These are phyloP conservation scores for Pyrrhosoma nymphula DNA, from an alignment of 2,888 invertebrate species.

Conservation along the genomic window DNA sequence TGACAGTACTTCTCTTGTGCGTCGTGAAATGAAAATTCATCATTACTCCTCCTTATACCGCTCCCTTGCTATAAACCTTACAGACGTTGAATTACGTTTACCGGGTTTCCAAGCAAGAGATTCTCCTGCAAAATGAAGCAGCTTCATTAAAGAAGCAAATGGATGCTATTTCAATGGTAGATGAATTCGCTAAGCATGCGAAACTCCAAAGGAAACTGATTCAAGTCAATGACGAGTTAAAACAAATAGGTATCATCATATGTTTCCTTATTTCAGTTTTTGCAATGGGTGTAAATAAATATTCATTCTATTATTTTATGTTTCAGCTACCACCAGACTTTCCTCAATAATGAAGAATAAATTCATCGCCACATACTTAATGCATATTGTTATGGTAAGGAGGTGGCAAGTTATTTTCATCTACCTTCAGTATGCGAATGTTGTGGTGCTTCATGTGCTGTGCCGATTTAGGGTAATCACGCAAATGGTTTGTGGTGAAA, in stretches of 20 bases:
- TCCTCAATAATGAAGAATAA: conserved; percentile 40
- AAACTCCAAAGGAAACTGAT: conserved; percentile 76
- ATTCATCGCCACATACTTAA: background rate
- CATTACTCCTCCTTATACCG: background rate
- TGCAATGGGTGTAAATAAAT: background rate
- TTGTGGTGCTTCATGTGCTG: too few relatives aligned
- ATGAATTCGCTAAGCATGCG: conserved; percentile 78
- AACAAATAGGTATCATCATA: conserved; percentile 74
- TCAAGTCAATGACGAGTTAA: conserved; percentile 75
- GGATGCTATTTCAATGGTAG: conserved; percentile 76
- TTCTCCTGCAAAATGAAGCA: conserved; percentile 15
- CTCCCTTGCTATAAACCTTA: background rate
- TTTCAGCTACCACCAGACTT: conserved; percentile 55
- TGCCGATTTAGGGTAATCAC: too few relatives aligned
- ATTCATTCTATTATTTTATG: background rate
- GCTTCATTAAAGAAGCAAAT: conserved; percentile 73
- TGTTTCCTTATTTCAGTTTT: background rate
- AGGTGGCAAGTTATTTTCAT: background rate
- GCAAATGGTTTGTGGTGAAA: too few relatives aligned
- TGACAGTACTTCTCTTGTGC: background rate
- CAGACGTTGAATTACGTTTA: conserved; percentile 1
- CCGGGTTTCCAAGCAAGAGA: conserved; percentile 19
- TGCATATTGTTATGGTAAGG: conserved; percentile 63
- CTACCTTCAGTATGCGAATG: too few relatives aligned
- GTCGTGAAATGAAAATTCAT: background rate